Evolutionary conservation across 1,140 invertebrate species (phyloP), one percentile per base, ranked within the genome.

Genomic region (Micrasema minimum): DNA sequence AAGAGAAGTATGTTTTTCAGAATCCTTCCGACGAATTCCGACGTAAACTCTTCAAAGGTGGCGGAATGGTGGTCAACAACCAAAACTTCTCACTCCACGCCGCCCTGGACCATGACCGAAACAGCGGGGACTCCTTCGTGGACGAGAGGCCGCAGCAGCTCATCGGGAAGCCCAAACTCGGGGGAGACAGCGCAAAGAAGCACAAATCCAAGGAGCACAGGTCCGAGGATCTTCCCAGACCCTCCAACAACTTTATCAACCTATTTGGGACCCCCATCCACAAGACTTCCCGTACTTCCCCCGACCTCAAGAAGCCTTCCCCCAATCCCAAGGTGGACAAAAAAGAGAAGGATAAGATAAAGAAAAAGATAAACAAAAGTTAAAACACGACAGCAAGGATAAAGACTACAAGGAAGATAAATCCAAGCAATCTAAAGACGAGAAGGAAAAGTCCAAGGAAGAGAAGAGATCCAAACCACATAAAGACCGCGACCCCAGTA

Each of bases 11-110:
- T 78, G 81, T 87, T 16, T 95, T 97, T 80, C 85, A 87, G 77
- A 93, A 92, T 79, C 94, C 95, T 16, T 90, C 90, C 51, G 94
- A 96, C 75, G 96, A 98, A 38, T 97, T 98, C 81, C 88, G 89
- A 66, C 88, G 90, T 62, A 95, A 95, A 78, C 83, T 98, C 12
- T 81, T 98, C 14, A 94, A 92, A 85, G 95, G 93, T 67, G 96
- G 96, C 72, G 96, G 92, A 18, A 85, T 87, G 31, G 70, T 77
- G 46, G 74, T 83, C 0, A 77, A 61, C 41, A 77, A 61, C 41
- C 82, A 81, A 75, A 9, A 80, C 66, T 83, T 78, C 81, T 83
- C 67, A 79, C 79, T 46, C 16, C 71, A 72, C 20, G 20, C 68
- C 31, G 83, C 83, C 75, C 78, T 80, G 51, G 83, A 85, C 57